Evolutionary conservation across 2,888 invertebrate species (phyloP).

Genomic region (Xiphydria camelus): DNA sequence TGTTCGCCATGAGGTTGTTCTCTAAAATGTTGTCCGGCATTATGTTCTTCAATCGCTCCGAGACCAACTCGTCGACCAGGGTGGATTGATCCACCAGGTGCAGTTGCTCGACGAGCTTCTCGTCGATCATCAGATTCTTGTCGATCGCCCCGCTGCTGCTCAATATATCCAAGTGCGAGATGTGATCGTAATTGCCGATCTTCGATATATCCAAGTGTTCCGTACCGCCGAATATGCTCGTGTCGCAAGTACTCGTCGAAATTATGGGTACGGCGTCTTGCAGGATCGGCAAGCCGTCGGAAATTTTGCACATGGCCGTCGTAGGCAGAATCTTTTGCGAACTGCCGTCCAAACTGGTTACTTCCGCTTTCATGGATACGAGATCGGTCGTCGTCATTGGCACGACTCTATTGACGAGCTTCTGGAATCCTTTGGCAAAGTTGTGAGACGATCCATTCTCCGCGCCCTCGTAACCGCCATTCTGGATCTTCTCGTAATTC

Average conservation of each 20-base stretch:
- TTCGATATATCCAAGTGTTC: conserved; percentile 48
- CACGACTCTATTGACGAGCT: conserved; percentile 39
- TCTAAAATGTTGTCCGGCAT: conserved; percentile 50
- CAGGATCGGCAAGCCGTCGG: conserved; percentile 36
- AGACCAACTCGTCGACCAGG: conserved; percentile 50
- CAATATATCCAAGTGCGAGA: conserved; percentile 48
- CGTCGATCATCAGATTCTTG: conserved; percentile 49
- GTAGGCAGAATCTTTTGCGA: conserved; percentile 17
- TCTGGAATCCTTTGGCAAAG: conserved; percentile 43
- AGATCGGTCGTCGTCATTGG: conserved; percentile 22
- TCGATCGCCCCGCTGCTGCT: conserved; percentile 45
- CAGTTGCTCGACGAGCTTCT: conserved; percentile 50
- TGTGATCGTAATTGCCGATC: conserved; percentile 48
- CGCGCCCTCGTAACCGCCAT: conserved; percentile 22
- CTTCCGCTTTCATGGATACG: conserved; percentile 24
- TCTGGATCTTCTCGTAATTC: conserved; percentile 30
- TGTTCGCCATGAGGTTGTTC: conserved; percentile 43
- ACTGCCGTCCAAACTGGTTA: conserved; percentile 9
- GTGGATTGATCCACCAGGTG: conserved; percentile 49
- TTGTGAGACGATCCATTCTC: conserved; percentile 28
- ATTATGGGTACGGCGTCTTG: conserved; percentile 46
- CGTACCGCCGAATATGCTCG: conserved; percentile 44
- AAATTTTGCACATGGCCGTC: conserved; percentile 31
- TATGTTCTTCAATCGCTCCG: conserved; percentile 49
- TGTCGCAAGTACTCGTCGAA: conserved; percentile 36